Base-by-base conservation (phyloP, 2,888 invertebrate species). In the Meiosimyza platycephala region DNA sequence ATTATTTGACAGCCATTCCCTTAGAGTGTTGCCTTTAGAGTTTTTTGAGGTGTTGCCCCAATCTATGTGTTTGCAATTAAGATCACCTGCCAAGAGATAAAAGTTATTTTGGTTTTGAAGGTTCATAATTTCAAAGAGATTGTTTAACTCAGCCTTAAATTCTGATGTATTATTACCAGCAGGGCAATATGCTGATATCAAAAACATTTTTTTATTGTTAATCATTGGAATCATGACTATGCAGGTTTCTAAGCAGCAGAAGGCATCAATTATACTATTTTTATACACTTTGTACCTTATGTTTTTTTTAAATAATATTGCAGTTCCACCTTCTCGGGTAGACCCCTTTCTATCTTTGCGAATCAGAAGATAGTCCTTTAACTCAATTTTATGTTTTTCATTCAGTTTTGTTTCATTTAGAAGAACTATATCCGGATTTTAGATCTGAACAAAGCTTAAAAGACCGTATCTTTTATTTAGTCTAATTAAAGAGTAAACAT, bases 401-500 rank as follows among this genome's bases (percentile, higher is more conserved):
- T 74, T 72, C 1, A 66, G 55, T 66, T 74, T 70, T 12, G 72
- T 74, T 16, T 74, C 57, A 60, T 69, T 69, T 15, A 74, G 16
- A 18, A 74, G 33, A 9, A 72, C 18, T 47, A 74, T 15, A 15
- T 72, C 72, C 16, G 72, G 72, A 2, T 55, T 69, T n/a, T 74
- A 33, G 22, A 47, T 9, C 15, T 72, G 59, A 15, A 71, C 18
- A 65, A 71, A 75, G 12, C 68, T 72, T 28, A 33, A 15, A 67
- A 72, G 50, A 7, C 67, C 63, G 11, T 52, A 63, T 16, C 72
- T 54, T 70, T 71, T 74, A 48, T 64, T 65, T 66, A 72, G 62
- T n/a, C 51, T 63, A 13, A 74, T 72, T 62, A 67, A 28, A 1
- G 74, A 74, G 50, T 74, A 70, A 54, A 74, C 70, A 66, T 71